Base-by-base conservation (phyloP, 2,113 vertebrate species). In the Spheniscus mendiculus region DNA sequence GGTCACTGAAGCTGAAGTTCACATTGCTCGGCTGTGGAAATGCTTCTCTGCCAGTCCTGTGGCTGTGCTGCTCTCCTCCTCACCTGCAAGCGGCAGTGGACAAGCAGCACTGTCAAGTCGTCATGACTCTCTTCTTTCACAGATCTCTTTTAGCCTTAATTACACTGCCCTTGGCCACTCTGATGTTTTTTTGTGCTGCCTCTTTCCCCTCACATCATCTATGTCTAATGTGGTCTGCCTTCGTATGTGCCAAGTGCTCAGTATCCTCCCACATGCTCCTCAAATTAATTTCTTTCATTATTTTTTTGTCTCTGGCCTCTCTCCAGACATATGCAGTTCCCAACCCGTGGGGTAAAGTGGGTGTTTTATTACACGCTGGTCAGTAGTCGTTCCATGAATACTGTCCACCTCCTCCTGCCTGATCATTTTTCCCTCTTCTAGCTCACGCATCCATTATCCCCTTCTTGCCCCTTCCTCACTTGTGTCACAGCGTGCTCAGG, bases 1-100 rank as follows among this genome's bases (percentile, higher is more conserved):
- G 26, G 59, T 30, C 12, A 18, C 32, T 15, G 55, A 71, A 66
- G 49, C 42, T 45, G 53, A n/a, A 69, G 67, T 65, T 52, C 20
- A n/a, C 21, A 10, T 56, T 56, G 30, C 38, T 38, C 2, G 5
- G 53, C 38, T 55, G n/a, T 62, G 36, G 56, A 45, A 94, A 73
- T 1, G 6, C 11, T 65, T 9, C 25, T 82, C 59, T 70, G 27
- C 15, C 45, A 17, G 19, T 0, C 7, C 45, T 1, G 1, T 6
- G 29, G 50, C 10, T 49, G 30, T 45, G 34, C 15, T 49, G 36
- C 20, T 70, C 49, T 45, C 29, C 34, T 50, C 19, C 19, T 78
- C 49, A 55, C 20, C 27, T 0, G 0, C 50, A 42, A 58, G 38
- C 0, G 2, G n/a, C 42, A 76, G 50, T 8, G 42, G 15, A 72